Percentiles rank a stretch among this genome's conserved stretches.
Evolutionary conservation across 2,113 vertebrate species (phyloP).

Genomic region (Gymnarchus niloticus): DNA sequence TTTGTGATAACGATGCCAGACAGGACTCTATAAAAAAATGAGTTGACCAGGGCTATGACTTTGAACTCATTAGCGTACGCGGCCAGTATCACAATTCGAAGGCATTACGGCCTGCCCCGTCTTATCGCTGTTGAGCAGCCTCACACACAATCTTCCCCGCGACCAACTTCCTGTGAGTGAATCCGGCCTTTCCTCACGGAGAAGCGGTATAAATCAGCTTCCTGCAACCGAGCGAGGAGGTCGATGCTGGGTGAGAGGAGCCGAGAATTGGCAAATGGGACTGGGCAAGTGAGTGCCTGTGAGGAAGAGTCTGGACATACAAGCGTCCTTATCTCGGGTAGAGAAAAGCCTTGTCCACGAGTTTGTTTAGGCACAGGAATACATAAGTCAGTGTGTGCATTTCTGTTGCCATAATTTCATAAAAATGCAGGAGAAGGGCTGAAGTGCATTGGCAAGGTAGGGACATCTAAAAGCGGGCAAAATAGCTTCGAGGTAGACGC

Average conservation of each 20-base stretch:
- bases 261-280: neutral
- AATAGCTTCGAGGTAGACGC: neutral
- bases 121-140: neutral
- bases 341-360: neutral
- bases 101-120: too few relatives aligned
- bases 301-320: neutral
- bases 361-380: neutral
- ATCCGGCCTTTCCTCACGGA: neutral
- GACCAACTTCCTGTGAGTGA: neutral
- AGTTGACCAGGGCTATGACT: neutral
- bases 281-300: neutral
- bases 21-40: neutral
- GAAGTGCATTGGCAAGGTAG: neutral
- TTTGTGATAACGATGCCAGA: neutral
- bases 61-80: neutral
- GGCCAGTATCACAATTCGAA: neutral
- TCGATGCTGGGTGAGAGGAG: neutral
- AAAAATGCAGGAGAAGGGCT: neutral
- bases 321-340: too few relatives aligned
- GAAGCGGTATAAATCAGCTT: neutral
- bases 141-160: neutral
- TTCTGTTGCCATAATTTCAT: neutral
- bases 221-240: neutral
- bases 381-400: neutral
- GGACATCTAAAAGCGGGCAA: neutral